Percentiles rank a stretch among this genome's conserved stretches.
These are phyloP conservation scores for Pseudochirops corinnae DNA, from an alignment of 2,797 vertebrate genomes.

Conservation along the genomic window DNA sequence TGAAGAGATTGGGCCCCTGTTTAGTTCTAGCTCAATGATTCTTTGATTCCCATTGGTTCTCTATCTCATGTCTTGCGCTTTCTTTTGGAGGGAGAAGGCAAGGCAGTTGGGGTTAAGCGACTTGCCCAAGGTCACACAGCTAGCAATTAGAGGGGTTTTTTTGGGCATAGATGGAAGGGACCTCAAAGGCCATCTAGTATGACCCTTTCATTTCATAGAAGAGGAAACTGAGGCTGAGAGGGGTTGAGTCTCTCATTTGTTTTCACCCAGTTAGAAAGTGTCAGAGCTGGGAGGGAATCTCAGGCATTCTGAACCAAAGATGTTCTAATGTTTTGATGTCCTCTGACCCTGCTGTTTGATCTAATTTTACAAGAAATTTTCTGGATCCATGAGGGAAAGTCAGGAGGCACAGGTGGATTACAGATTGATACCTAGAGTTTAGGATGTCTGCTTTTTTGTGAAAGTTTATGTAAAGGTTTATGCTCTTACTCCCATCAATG, in stretches of 20 bases:
- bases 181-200: neutral
- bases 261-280: neutral
- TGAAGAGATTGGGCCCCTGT: neutral
- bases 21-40: neutral
- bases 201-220: neutral
- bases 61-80: neutral
- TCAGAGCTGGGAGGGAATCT: neutral
- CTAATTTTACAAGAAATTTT: neutral
- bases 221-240: neutral
- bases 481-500: neutral
- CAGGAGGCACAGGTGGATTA: neutral
- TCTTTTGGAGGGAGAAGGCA: too few relatives aligned
- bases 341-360: neutral
- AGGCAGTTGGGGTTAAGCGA: too few relatives aligned
- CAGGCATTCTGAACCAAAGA: neutral
- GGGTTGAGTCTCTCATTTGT: neutral
- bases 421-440: neutral
- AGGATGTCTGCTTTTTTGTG: neutral
- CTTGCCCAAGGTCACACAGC: too few relatives aligned
- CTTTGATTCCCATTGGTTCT: neutral
- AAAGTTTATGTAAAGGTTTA: neutral
- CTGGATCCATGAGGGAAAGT: neutral
- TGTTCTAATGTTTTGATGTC: neutral
- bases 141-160: neutral
- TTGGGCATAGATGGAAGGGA: neutral